Base-by-base conservation (phyloP, 2,797 vertebrate species). In the Pseudochirops corinnae region DNA sequence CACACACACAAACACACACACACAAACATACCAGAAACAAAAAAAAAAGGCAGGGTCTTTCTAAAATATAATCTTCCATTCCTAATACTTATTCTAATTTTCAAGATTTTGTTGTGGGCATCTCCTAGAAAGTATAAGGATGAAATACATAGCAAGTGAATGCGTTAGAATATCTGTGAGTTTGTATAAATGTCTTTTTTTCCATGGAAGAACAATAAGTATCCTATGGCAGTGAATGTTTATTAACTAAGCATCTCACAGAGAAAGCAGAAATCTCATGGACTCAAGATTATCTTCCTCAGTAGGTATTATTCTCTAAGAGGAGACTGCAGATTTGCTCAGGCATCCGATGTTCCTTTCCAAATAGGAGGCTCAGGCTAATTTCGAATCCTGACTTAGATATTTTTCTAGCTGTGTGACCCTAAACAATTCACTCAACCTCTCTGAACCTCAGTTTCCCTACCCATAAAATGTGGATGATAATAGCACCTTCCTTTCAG, bases 111-210 rank as follows among this genome's bases (percentile, higher is more conserved):
- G 39, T 62, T 31, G 3, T 9, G 53, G 91, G 31, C 57, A 16
- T 50, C 82, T 92, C 58, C 10, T 0, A 0, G 9, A 50, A 5
- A 53, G 24, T 0, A 1, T 39, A 21, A 33, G 53, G 67, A 3
- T 21, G 4, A 28, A 16, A 55, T 3, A 0, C 0, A 9, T 2
- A 13, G 55, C 11, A 6, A 4, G 0, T 4, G 4, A 33, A 87
- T 82, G 39, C 50, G 74, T 7, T 87, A 87, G 74, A 50, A 11
- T 87, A 50, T 87, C 39, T 33, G 11, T 74, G 7, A 1, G 2
- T 55, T 46, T 57, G 7, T 33, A 18, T 92, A 56, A 91, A 18
- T 33, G 7, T 46, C 50, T n/a, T 26, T 95, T 29, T 56, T 74
- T 90, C 92, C 62, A 92, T 60, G 11, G 52, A 82, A 60, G 31